Conservation (phyloP, 2,113 vertebrate species). For the Tachysurus vachellii region DNA sequence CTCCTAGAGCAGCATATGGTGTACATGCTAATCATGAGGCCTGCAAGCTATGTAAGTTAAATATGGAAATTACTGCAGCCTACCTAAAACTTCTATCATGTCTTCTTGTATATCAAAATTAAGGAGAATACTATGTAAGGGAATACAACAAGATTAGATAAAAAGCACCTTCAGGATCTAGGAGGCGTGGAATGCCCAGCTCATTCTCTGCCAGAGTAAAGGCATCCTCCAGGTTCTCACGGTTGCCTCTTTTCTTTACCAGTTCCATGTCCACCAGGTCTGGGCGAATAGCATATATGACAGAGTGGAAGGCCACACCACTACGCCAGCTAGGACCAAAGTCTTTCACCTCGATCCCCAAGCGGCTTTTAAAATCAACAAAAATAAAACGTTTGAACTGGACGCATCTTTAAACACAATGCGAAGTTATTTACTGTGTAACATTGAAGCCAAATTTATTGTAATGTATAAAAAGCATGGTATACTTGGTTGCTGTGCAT, state of each 20-base stretch:
- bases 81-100: neutral
- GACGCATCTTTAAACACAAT: neutral
- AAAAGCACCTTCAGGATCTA: slow-evolving; percentile 89
- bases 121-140: neutral
- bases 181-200: slow-evolving; percentile 89
- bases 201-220: slow-evolving; percentile 88
- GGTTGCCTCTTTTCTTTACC: slow-evolving; percentile 78
- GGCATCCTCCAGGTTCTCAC: slow-evolving; percentile 90
- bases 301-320: slow-evolving; percentile 89
- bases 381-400: neutral
- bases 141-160: neutral
- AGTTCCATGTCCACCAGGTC: slow-evolving; percentile 89
- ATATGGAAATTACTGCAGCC: neutral
- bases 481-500: slow-evolving; percentile 84
- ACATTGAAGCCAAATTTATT: neutral
- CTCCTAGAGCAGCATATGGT: slow-evolving; percentile 40
- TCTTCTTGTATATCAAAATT: neutral
- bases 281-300: slow-evolving; percentile 90
- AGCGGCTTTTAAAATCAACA: slow-evolving; percentile 68
- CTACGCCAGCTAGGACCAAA: slow-evolving; percentile 94
- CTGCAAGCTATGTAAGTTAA: neutral
- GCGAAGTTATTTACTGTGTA: neutral
- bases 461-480: neutral
- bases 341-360: slow-evolving; percentile 90
- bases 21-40: slow-evolving; percentile 25